Evolutionary conservation across 2,113 vertebrate genomes (phyloP).

Genomic region (Chloroceryle aenea): DNA sequence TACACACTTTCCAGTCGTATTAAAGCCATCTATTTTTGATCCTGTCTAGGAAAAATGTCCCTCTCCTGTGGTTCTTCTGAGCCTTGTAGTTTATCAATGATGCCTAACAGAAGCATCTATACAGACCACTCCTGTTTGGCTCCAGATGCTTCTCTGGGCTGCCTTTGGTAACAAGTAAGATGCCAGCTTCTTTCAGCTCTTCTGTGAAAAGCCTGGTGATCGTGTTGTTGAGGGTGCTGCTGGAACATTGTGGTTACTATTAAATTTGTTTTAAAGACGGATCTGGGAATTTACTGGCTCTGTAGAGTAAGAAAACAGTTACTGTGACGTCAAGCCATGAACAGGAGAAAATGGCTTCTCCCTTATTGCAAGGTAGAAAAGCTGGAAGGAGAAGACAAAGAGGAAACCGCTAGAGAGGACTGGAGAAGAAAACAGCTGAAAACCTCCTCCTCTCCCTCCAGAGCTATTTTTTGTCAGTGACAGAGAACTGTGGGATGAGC

Average conservation of each 20-base stretch:
- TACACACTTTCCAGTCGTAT: not conserved
- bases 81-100: not conserved
- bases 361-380: not conserved
- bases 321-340: not conserved
- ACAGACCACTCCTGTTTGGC: not conserved
- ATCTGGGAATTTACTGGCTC: not conserved
- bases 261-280: not conserved
- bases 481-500: conserved; percentile 38
- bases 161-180: not conserved
- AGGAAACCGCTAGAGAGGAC: not conserved
- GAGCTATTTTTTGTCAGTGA: conserved; percentile 60
- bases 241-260: not conserved
- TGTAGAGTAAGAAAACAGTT: not conserved
- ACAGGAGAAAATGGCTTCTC: conserved; percentile 23
- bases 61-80: not conserved
- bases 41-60: not conserved
- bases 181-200: not conserved
- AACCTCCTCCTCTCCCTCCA: conserved; percentile 39
- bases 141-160: not conserved
- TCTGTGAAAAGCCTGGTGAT: not conserved
- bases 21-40: not conserved
- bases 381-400: not conserved
- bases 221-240: not conserved
- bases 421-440: conserved; percentile 33
- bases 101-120: not conserved